phyloP scores from a whole-genome alignment of 2,113 vertebrate species.

The Chaetodon auriga region DNA sequence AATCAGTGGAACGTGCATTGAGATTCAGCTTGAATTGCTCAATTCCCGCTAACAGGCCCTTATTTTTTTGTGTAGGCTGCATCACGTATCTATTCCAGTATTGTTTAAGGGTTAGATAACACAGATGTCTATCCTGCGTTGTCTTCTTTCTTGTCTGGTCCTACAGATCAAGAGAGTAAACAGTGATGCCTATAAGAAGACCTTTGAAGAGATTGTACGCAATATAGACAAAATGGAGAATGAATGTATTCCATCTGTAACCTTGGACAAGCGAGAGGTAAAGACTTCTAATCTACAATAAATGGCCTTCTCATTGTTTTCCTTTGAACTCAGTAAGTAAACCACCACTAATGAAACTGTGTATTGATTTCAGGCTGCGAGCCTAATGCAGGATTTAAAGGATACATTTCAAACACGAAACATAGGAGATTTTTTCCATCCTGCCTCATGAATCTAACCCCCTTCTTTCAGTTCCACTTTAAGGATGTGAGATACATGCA shows the following conservation, averaged over 20 bases:
- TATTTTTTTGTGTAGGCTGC: neutral
- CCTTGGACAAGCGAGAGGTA: conserved; percentile 91
- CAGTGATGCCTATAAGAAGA: conserved; percentile 88
- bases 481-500: conserved; percentile 95
- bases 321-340: neutral
- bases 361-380: conserved; percentile 8
- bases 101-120: neutral
- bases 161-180: conserved; percentile 92
- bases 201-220: conserved; percentile 94
- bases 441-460: neutral
- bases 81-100: neutral
- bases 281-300: neutral
- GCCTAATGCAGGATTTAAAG: conserved; percentile 19
- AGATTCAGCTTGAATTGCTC: neutral
- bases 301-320: neutral
- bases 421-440: neutral
- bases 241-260: conserved; percentile 94
- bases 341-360: conserved; percentile 16
- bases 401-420: conserved; percentile 2
- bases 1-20: neutral
- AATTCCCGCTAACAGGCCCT: neutral
- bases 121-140: neutral
- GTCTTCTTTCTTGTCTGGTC: conserved; percentile 15
- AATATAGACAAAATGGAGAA: conserved; percentile 97
- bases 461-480: conserved; percentile 88